phyloP scores from a whole-genome alignment of 2,113 vertebrate genomes.

The Rhinichthys klamathensis region DNA sequence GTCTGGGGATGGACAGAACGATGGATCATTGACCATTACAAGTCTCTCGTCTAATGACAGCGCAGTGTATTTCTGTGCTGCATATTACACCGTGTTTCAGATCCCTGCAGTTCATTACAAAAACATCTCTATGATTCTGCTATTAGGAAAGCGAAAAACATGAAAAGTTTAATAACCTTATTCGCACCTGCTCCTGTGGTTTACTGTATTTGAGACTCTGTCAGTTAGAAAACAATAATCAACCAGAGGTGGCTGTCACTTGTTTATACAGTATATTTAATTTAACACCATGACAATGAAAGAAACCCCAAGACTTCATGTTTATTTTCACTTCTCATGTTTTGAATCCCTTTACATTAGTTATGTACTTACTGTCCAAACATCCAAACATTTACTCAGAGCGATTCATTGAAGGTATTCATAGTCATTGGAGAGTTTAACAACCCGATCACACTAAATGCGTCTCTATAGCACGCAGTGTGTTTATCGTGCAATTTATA shows the following conservation, averaged over 20 bases:
- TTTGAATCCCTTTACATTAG: background rate
- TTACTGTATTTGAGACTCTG: constrained; percentile 19
- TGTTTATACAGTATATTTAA: background rate
- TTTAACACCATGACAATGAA: background rate
- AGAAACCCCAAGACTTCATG: background rate
- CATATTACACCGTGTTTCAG: constrained; percentile 40
- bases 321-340: background rate
- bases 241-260: background rate
- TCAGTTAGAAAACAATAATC: background rate
- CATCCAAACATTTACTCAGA: background rate
- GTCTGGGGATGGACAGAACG: constrained; percentile 17
- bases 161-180: background rate
- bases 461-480: no score
- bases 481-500: no score
- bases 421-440: no score
- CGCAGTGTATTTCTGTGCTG: constrained; percentile 52
- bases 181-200: constrained; percentile 43
- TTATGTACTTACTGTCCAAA: background rate
- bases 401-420: no score
- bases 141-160: background rate
- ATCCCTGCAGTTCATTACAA: constrained; percentile 9
- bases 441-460: no score
- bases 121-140: constrained; percentile 18
- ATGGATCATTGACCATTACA: constrained; percentile 30
- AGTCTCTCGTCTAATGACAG: constrained; percentile 3